phyloP scores from a whole-genome alignment of 2,888 invertebrate genomes.

The Odiellus spinosus region DNA sequence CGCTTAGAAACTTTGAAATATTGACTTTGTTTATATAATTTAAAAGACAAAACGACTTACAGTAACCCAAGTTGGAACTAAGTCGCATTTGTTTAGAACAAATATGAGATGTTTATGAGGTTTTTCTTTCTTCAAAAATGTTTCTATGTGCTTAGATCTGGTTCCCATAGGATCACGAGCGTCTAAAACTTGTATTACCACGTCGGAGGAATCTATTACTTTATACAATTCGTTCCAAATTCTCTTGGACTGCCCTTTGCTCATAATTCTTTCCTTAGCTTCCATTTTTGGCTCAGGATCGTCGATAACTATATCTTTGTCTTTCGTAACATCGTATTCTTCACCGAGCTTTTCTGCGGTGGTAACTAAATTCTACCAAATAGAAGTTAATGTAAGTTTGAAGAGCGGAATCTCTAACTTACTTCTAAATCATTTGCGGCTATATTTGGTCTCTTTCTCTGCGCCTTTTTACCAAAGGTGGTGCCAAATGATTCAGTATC shows the following conservation, averaged over 20 bases:
- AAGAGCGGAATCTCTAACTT: constrained; percentile 3
- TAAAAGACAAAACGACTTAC: constrained; percentile 26
- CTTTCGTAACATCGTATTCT: constrained; percentile 61
- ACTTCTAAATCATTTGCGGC: constrained; percentile 53
- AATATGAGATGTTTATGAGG: constrained; percentile 94
- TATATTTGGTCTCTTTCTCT: constrained; percentile 70
- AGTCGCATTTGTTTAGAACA: constrained; percentile 72
- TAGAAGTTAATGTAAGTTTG: not conserved
- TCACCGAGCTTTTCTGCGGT: constrained; percentile 52
- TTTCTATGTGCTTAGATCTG: constrained; percentile 77
- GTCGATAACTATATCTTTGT: constrained; percentile 63
- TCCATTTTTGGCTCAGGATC: constrained; percentile 56
- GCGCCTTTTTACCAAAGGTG: constrained; percentile 89
- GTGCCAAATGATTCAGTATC: constrained; percentile 88
- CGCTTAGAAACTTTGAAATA: constrained; percentile 9
- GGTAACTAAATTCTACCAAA: constrained; percentile 42
- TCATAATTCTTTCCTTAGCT: constrained; percentile 83
- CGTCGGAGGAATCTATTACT: constrained; percentile 94
- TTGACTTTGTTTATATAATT: constrained; percentile 2
- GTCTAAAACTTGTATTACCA: constrained; percentile 85
- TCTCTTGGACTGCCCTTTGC: constrained; percentile 84
- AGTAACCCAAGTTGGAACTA: constrained; percentile 96
- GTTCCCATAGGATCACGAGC: constrained; percentile 96
- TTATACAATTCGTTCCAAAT: constrained; percentile 99
- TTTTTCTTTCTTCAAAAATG: constrained; percentile 82